Conservation (phyloP, 2,888 invertebrate species). For the Ochlodes sylvanus region DNA sequence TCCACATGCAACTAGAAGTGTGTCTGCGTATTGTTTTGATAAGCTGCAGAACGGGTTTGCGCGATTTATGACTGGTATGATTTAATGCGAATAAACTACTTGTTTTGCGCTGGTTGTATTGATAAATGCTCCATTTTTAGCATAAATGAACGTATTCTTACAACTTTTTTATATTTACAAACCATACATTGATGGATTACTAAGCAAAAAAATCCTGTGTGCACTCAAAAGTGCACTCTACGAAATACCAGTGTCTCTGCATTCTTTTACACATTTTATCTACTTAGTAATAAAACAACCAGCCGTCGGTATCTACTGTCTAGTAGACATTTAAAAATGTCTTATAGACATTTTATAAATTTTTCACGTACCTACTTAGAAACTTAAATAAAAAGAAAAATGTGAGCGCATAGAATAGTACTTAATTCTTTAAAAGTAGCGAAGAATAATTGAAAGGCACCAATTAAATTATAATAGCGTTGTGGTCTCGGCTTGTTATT, state of each 20-base stretch:
- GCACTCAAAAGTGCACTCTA: not conserved
- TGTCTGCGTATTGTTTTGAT: conserved; percentile 86
- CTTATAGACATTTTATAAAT: not conserved
- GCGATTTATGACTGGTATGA: conserved; percentile 83
- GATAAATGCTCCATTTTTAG: conserved; percentile 78
- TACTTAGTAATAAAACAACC: not conserved
- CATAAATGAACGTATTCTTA: conserved; percentile 51
- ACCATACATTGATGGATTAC: not conserved
- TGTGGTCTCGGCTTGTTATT: conserved; percentile 66
- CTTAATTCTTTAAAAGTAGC: conserved; percentile 32
- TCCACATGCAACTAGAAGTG: conserved; percentile 70
- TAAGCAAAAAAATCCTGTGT: not conserved
- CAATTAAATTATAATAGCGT: conserved; percentile 76
- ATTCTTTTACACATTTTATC: not conserved
- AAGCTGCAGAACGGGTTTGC: conserved; percentile 84
- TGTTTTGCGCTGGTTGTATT: conserved; percentile 74
- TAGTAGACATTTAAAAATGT: not conserved
- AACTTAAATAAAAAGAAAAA: conserved; percentile 12
- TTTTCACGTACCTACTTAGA: conserved; percentile 7
- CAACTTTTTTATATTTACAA: not conserved
- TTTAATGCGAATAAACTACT: conserved; percentile 85
- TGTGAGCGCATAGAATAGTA: not conserved
- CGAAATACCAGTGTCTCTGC: not conserved
- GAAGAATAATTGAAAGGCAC: conserved; percentile 48
- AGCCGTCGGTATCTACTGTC: too few species aligned